Evolutionary conservation across 1,140 invertebrate genomes (phyloP).

Genomic region (Dreissena polymorpha): DNA sequence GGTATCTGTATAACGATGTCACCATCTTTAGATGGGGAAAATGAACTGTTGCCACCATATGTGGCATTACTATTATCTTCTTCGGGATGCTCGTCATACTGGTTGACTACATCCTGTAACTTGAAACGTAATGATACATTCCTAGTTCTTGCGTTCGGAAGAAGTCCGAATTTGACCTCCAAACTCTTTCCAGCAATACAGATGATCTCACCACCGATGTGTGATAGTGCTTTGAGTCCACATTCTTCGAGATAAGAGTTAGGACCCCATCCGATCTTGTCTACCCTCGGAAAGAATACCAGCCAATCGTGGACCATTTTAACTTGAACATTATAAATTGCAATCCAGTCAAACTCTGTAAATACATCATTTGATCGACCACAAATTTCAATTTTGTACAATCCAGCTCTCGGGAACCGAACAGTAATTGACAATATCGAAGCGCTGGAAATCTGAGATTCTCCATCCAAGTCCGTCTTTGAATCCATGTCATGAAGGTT

Average conservation of each 20-base stretch:
- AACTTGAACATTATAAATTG: conserved; percentile 32
- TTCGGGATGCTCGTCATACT: not conserved
- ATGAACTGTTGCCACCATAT: not conserved
- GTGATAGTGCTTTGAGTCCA: conserved; percentile 14
- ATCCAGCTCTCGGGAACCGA: conserved; percentile 10
- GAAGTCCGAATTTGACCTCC: not conserved
- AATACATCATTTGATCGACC: not conserved
- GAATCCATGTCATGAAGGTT: not conserved
- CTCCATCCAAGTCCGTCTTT: too few relatives aligned
- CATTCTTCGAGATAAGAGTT: conserved; percentile 28
- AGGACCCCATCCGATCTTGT: conserved; percentile 31
- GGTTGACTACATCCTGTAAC: not conserved
- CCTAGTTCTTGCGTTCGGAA: conserved; percentile 3
- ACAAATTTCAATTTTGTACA: conserved; percentile 30
- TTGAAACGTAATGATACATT: conserved; percentile 13
- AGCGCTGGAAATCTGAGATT: too few relatives aligned
- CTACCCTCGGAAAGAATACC: conserved; percentile 18
- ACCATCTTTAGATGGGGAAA: not conserved
- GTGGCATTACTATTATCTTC: not conserved
- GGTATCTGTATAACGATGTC: not conserved
- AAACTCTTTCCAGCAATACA: conserved; percentile 7
- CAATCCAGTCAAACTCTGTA: conserved; percentile 19
- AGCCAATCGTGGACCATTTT: conserved; percentile 16
- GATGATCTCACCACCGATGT: conserved; percentile 7
- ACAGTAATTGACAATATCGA: conserved; percentile 10